These are phyloP conservation scores for Danio aesculapii DNA, from an alignment of 2,797 vertebrate genomes.

Conservation along the genomic window DNA sequence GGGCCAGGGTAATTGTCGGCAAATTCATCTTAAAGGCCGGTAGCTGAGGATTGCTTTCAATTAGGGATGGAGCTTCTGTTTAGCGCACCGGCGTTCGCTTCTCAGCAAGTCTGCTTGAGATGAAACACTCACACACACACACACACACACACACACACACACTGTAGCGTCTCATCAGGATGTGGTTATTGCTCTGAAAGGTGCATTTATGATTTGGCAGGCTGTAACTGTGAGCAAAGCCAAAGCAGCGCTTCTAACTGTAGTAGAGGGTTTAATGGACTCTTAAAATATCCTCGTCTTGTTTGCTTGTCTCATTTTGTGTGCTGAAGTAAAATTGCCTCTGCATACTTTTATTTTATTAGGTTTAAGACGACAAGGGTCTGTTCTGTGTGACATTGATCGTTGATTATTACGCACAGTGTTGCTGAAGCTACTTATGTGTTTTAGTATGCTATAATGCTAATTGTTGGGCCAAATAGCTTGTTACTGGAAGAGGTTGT, in stretches of 20 bases:
- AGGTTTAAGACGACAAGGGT: not conserved
- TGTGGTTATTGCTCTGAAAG: constrained; percentile 39
- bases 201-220: constrained; percentile 49
- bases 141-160: not conserved
- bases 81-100: constrained; percentile 13
- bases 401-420: not conserved
- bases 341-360: constrained; percentile 10
- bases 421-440: not conserved
- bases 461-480: not conserved
- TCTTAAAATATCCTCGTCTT: constrained; percentile 44
- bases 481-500: not conserved
- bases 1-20: constrained; percentile 85
- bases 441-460: too few species aligned
- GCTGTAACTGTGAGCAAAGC: constrained; percentile 24
- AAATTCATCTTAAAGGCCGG: constrained; percentile 92
- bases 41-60: constrained; percentile 93
- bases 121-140: not conserved
- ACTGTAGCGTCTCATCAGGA: constrained; percentile 5
- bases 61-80: constrained; percentile 83
- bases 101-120: constrained; percentile 18
- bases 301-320: constrained; percentile 48
- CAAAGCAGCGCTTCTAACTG: constrained; percentile 24
- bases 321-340: constrained; percentile 20
- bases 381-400: not conserved
- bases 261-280: constrained; percentile 42